Base-by-base conservation (phyloP, 2,888 invertebrate species). In the Miltochrista miniata region DNA sequence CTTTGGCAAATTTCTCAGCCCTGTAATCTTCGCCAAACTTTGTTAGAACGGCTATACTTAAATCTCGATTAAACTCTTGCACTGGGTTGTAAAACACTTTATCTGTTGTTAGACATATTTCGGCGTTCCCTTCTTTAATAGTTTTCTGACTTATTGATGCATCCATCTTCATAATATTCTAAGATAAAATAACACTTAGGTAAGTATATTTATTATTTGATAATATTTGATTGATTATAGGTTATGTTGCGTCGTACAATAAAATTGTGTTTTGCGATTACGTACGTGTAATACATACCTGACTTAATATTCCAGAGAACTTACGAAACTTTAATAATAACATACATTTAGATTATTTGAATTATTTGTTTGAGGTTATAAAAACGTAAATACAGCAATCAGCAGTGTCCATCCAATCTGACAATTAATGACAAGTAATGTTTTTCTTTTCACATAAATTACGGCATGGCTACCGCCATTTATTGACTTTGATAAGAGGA, bases 21-120 rank as follows among this genome's bases (percentile, higher is more conserved):
- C 70, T 87, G 67, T 84, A 89, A 15, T 93, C 91, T 65, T 92
- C 87, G 7, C 93, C 92, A 74, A 95, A 96, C n/a, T 94, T 90
- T 51, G 92, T 93, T 15, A 97, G 79, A 0, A 96, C 96, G 5
- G 95, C 93, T 67, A 96, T 93, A 76, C 97, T 96, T 44, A 99
- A 89, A 88, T 99, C 99, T 60, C 99, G 93, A 82, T 99, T 99
- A 75, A 99, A 99, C 83, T 99, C 98, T 85, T 99, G 98, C 0
- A 99, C 99, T 0, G 99, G 97, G 88, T 99, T 99, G 79, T 99
- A 99, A 85, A 99, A 99, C 0, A 99, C 98, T 76, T 95, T 95
- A 34, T 95, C 95, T 1, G 89, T 84, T 39, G 92, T 90, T 1
- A 96, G 93, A 46, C 94, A 86, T 56, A 98, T 95, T 76, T 94